Evolutionary conservation across 1,140 invertebrate species (phyloP).

Genomic region (Heliconius melpomene): DNA sequence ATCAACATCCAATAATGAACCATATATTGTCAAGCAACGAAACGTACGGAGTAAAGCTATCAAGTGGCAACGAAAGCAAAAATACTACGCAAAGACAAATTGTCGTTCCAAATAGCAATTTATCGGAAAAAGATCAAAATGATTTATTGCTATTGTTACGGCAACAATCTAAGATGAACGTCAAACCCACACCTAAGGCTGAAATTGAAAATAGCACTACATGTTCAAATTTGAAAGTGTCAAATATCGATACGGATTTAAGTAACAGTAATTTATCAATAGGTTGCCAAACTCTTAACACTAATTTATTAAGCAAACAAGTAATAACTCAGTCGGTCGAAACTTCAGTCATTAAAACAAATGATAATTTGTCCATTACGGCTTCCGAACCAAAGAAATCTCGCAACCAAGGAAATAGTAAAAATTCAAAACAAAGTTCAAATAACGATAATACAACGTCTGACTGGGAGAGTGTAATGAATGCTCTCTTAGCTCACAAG

Average conservation of each 20-base stretch:
- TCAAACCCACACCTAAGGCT: constrained; percentile 11
- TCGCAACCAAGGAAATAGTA: constrained; percentile 25
- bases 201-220: constrained; percentile 1
- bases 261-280: constrained; percentile 12
- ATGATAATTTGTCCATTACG: background rate
- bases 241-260: background rate
- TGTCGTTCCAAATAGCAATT: constrained; percentile 23
- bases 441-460: constrained; percentile 37
- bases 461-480: constrained; percentile 67
- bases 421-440: constrained; percentile 25
- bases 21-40: constrained; percentile 27
- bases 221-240: background rate
- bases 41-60: background rate
- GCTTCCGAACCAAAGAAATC: constrained; percentile 30
- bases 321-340: background rate
- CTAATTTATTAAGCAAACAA: background rate
- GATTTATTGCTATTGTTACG: constrained; percentile 56
- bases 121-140: constrained; percentile 58
- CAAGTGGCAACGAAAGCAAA: constrained; percentile 24
- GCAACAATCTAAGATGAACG: constrained; percentile 55
- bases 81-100: constrained; percentile 10
- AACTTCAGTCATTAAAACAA: constrained; percentile 8
- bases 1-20: constrained; percentile 25
- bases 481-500: constrained; percentile 63
- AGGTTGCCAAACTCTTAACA: background rate